phyloP scores from a whole-genome alignment of 2,113 vertebrate genomes.

The Erinaceus europaeus region DNA sequence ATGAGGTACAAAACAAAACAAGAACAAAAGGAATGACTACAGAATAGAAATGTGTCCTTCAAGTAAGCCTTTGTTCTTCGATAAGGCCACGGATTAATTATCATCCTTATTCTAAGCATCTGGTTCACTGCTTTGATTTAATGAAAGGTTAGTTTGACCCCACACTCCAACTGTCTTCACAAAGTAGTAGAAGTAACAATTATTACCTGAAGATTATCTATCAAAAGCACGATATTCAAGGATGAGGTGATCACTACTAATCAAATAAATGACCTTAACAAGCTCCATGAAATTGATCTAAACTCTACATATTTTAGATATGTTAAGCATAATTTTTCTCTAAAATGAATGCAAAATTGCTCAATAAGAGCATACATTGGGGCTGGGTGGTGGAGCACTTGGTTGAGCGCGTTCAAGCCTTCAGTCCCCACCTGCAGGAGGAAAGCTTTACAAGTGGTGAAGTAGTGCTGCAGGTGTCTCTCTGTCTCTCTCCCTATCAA shows the following conservation, averaged over 20 bases:
- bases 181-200: conserved; percentile 44
- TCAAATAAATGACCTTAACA: conserved; percentile 36
- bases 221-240: conserved; percentile 41
- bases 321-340: conserved; percentile 11
- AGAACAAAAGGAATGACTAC: conserved; percentile 61
- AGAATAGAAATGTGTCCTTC: conserved; percentile 68
- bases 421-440: too few relatives aligned
- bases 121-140: conserved; percentile 68
- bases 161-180: conserved; percentile 29
- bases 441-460: too few relatives aligned
- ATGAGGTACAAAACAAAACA: conserved; percentile 58
- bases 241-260: conserved; percentile 30
- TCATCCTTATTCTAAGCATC: conserved; percentile 60
- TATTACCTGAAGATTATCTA: conserved; percentile 58
- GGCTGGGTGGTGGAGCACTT: too few relatives aligned
- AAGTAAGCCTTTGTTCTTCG: conserved; percentile 70
- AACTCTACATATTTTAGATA: conserved; percentile 11
- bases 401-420: too few relatives aligned
- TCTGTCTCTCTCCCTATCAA: too few relatives aligned
- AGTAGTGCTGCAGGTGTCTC: too few relatives aligned
- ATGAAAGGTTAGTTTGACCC: conserved; percentile 65
- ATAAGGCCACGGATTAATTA: conserved; percentile 62
- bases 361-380: background rate
- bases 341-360: background rate
- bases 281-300: conserved; percentile 1